Evolutionary conservation across 2,888 invertebrate species (phyloP).

Genomic region (Linnaemya tessellans): DNA sequence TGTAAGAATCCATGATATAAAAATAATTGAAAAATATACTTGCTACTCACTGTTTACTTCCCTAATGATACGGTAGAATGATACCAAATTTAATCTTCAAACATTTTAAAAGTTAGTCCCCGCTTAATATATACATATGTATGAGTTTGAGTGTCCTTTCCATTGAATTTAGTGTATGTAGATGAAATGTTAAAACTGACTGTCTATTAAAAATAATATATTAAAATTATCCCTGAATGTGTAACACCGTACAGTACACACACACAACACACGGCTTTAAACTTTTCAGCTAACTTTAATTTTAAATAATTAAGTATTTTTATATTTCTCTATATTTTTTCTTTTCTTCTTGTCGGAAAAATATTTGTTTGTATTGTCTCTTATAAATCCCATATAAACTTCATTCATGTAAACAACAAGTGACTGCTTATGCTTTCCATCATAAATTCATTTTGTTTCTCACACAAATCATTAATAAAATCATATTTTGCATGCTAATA

Average conservation of each 20-base stretch:
- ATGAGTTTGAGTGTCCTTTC: too few relatives aligned
- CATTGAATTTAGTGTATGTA: background rate
- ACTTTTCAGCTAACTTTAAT: background rate
- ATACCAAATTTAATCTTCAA: too few relatives aligned
- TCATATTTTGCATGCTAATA: slow-evolving; percentile 61
- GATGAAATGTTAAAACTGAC: background rate
- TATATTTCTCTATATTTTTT: slow-evolving; percentile 46
- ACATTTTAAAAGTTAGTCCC: too few relatives aligned
- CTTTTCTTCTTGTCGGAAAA: slow-evolving; percentile 45
- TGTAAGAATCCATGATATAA: too few relatives aligned
- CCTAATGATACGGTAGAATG: too few relatives aligned
- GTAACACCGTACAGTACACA: slow-evolving; percentile 30
- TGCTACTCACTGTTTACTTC: too few relatives aligned
- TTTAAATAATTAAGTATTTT: slow-evolving; percentile 22
- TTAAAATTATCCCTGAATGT: background rate
- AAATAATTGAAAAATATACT: too few relatives aligned
- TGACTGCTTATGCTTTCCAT: background rate
- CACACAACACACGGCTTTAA: background rate
- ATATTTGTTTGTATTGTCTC: slow-evolving; percentile 15
- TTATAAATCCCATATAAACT: slow-evolving; percentile 13
- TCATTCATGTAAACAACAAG: background rate
- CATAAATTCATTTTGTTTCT: background rate
- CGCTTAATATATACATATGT: too few relatives aligned
- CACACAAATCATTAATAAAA: slow-evolving; percentile 7
- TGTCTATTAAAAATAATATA: background rate